Conservation (phyloP, 2,888 invertebrate species). For the Enchytraeus crypticus region DNA sequence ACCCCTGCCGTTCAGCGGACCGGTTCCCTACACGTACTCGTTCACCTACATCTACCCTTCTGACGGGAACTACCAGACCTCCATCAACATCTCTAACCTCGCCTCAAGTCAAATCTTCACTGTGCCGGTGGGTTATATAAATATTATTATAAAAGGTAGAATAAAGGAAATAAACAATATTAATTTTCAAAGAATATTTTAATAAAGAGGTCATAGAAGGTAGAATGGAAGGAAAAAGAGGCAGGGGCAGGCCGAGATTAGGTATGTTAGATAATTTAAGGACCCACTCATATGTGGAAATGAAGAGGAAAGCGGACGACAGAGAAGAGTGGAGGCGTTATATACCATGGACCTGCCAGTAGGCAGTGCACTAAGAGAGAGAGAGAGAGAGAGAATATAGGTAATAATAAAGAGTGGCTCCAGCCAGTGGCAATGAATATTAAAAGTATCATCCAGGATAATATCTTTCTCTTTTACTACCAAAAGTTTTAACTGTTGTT, state of each 20-base stretch:
- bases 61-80: constrained; percentile 29
- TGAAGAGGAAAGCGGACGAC: too few species aligned
- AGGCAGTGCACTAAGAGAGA: too few species aligned
- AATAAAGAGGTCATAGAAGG: too few species aligned
- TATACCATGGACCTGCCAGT: too few species aligned
- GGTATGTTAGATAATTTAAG: too few species aligned
- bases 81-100: constrained; percentile 30
- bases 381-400: too few species aligned
- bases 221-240: too few species aligned
- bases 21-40: constrained; percentile 6
- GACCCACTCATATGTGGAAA: too few species aligned
- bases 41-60: constrained; percentile 23
- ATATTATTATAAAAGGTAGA: background rate
- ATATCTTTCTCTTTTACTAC: too few species aligned
- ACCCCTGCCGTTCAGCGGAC: constrained; percentile 6
- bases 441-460: too few species aligned
- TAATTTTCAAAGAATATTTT: background rate
- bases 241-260: too few species aligned
- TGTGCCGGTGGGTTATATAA: constrained; percentile 27
- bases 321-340: too few species aligned
- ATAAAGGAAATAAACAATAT: background rate
- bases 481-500: background rate
- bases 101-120: constrained; percentile 27
- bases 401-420: background rate
- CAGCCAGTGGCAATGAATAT: background rate